Percentiles rank a stretch among this genome's conserved stretches.
These are phyloP conservation scores for Cerceris rybyensis DNA, from an alignment of 2,888 invertebrate genomes.

Conservation along the genomic window DNA sequence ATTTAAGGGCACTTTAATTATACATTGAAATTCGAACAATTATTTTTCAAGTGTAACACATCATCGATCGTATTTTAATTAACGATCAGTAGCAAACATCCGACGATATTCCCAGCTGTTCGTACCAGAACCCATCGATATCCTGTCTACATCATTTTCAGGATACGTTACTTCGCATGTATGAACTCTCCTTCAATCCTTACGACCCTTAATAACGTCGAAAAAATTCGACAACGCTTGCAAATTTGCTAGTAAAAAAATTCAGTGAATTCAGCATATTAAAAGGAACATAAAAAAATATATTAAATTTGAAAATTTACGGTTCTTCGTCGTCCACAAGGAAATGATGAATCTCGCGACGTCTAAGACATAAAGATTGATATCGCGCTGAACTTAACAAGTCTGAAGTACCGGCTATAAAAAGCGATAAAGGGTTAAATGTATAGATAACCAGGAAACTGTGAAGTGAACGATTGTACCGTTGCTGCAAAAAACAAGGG, in stretches of 20 bases:
- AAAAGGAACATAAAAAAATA: neutral
- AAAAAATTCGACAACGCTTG: no score
- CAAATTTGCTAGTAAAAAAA: neutral
- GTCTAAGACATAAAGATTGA: constrained; percentile 10
- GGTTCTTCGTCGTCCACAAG: neutral
- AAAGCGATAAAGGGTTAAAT: constrained; percentile 31
- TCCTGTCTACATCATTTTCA: constrained; percentile 39
- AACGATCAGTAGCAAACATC: constrained; percentile 18
- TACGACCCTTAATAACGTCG: no score
- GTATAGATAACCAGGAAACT: neutral
- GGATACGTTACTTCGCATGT: constrained; percentile 32
- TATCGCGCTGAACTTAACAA: neutral
- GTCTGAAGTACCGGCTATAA: constrained; percentile 29
- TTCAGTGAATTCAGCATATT: neutral
- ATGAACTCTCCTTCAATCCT: neutral
- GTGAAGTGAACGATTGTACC: constrained; percentile 29
- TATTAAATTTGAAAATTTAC: constrained; percentile 2
- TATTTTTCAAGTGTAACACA: constrained; percentile 4
- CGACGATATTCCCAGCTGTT: constrained; percentile 34
- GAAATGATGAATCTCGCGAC: neutral
- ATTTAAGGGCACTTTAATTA: neutral
- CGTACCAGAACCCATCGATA: constrained; percentile 30
- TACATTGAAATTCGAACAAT: constrained; percentile 7
- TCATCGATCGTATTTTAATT: constrained; percentile 21
- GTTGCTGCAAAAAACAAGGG: constrained; percentile 6